Evolutionary conservation across 2,113 vertebrate species (phyloP).

Genomic region (Tragelaphus strepsiceros): DNA sequence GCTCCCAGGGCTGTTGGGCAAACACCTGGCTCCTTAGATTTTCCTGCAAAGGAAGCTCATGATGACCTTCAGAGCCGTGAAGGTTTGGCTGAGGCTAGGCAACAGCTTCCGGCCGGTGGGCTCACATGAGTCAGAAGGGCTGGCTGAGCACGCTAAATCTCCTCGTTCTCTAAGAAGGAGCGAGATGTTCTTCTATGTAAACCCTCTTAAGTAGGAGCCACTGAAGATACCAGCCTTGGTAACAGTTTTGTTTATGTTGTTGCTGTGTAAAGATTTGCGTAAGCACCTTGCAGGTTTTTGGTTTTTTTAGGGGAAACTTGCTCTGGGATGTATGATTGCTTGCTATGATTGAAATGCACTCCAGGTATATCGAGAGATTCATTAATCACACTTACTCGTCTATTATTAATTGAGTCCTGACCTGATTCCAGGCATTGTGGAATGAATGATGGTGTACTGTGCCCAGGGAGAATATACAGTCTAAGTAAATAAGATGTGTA

Average conservation of each 20-base stretch:
- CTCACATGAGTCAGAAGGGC: not conserved
- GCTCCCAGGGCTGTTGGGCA: not conserved
- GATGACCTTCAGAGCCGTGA: not conserved
- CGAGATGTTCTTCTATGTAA: not conserved
- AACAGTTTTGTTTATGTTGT: not conserved
- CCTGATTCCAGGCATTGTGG: not conserved
- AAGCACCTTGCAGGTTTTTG: not conserved
- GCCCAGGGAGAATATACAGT: not conserved
- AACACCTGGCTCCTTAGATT: conserved; percentile 24
- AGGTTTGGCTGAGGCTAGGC: not conserved
- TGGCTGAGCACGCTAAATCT: not conserved
- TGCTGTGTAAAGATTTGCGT: not conserved
- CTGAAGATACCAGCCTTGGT: not conserved
- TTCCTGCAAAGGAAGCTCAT: not conserved
- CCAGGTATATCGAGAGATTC: not conserved
- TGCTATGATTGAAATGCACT: not conserved
- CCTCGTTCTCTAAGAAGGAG: not conserved
- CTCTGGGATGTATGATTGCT: not conserved
- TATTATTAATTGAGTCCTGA: not conserved
- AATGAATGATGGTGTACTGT: not conserved
- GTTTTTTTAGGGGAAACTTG: accelerated
- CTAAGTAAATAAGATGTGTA: not conserved
- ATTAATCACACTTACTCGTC: not conserved
- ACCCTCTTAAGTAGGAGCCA: not conserved
- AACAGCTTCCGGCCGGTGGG: not conserved